Conservation (phyloP, 2,797 vertebrate genomes). For the Mionectes olivaceus region DNA sequence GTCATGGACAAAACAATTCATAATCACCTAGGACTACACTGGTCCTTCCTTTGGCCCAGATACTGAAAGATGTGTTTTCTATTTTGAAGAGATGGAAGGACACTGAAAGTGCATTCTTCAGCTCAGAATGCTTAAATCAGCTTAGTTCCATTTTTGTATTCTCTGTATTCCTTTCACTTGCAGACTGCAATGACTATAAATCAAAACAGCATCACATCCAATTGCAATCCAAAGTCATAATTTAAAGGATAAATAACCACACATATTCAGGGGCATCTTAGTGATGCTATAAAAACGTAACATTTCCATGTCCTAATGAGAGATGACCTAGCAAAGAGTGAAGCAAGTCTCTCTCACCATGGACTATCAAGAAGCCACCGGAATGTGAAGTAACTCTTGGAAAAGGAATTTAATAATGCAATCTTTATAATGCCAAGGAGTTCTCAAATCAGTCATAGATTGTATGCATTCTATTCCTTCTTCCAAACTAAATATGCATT, state of each 20-base stretch:
- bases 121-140: conserved; percentile 27
- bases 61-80: not conserved
- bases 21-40: not conserved
- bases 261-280: conserved; percentile 1
- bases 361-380: conserved; percentile 55
- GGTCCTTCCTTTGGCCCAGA: not conserved
- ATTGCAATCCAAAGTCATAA: conserved; percentile 45
- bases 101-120: not conserved
- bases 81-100: not conserved
- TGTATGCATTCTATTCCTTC: conserved; percentile 8
- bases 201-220: conserved; percentile 30
- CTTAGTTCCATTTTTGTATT: not conserved
- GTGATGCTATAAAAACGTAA: not conserved
- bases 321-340: conserved; percentile 23
- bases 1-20: not conserved
- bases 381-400: conserved; percentile 39
- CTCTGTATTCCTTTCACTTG: not conserved
- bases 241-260: conserved; percentile 57
- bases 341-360: conserved; percentile 31
- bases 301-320: conserved; percentile 41
- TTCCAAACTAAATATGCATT: conserved; percentile 3
- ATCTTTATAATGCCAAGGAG: conserved; percentile 13
- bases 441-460: conserved; percentile 62
- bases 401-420: conserved; percentile 62
- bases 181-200: conserved; percentile 31